These are phyloP conservation scores for Hylaea fasciaria DNA, from an alignment of 2,888 invertebrate genomes.

Conservation along the genomic window DNA sequence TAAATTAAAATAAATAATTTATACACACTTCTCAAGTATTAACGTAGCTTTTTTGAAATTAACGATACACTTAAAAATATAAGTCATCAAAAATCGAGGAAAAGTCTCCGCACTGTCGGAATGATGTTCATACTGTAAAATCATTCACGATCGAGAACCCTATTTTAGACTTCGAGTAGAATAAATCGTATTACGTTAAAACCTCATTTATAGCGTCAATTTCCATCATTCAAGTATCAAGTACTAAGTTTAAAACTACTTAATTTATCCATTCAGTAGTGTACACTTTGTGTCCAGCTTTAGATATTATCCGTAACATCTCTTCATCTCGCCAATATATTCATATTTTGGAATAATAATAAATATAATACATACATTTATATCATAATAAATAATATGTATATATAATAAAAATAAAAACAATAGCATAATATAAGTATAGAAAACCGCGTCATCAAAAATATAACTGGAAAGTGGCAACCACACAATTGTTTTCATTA, in stretches of 20 bases:
- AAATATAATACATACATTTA: no score
- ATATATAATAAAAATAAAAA: no score
- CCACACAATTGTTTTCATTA: no score
- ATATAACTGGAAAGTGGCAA: no score
- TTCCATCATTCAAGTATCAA: background rate
- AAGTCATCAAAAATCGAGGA: slow-evolving; percentile 11
- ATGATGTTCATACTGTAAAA: slow-evolving; percentile 30
- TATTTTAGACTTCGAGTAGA: slow-evolving; percentile 48
- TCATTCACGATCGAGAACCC: slow-evolving; percentile 47
- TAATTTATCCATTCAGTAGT: background rate
- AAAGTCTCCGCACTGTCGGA: slow-evolving; percentile 15
- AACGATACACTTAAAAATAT: no score
- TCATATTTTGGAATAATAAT: no score
- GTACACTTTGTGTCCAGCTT: slow-evolving; percentile 4
- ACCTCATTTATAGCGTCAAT: slow-evolving; percentile 45
- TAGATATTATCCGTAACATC: background rate
- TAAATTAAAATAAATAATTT: no score
- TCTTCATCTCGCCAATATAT: background rate
- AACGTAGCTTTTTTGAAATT: no score
- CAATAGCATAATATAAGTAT: no score
- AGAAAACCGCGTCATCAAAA: no score
- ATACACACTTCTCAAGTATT: no score
- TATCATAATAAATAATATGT: no score
- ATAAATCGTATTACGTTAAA: slow-evolving; percentile 44
- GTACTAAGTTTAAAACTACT: background rate